Percentiles rank a stretch among this genome's conserved stretches.
These are phyloP conservation scores for Sinosuthora webbiana DNA, from an alignment of 2,113 vertebrate genomes.

Conservation along the genomic window DNA sequence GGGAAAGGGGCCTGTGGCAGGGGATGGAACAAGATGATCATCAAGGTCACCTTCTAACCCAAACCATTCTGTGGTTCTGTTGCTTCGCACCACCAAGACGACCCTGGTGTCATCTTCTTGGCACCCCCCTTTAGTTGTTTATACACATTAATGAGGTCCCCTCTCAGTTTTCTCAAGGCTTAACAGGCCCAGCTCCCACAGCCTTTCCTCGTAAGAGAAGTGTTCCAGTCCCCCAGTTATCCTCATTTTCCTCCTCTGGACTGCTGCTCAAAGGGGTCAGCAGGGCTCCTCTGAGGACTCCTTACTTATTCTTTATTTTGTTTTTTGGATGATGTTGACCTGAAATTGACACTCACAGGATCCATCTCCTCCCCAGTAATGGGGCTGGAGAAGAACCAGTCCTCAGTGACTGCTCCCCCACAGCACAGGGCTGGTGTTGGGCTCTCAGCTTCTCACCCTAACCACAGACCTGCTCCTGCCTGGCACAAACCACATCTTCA, in stretches of 20 bases:
- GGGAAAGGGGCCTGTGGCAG: background rate
- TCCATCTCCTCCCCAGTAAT: background rate
- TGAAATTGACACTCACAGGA: background rate
- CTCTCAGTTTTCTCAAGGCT: background rate
- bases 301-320: background rate
- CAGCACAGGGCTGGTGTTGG: fast-evolving
- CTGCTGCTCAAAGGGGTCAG: fast-evolving
- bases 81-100: background rate
- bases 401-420: fast-evolving
- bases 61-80: background rate
- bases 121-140: background rate
- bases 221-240: background rate
- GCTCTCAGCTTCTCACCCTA: background rate
- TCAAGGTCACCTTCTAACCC: background rate
- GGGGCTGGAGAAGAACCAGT: background rate
- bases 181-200: background rate
- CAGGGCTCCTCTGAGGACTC: background rate
- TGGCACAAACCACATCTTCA: background rate
- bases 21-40: fast-evolving
- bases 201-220: background rate
- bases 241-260: background rate
- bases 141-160: background rate
- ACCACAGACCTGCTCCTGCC: background rate
- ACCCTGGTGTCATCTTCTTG: background rate
- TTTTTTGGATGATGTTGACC: background rate